Evolutionary conservation across 2,888 invertebrate genomes (phyloP), one percentile per base, ranked within the genome.

Genomic region (Calameuta filiformis): DNA sequence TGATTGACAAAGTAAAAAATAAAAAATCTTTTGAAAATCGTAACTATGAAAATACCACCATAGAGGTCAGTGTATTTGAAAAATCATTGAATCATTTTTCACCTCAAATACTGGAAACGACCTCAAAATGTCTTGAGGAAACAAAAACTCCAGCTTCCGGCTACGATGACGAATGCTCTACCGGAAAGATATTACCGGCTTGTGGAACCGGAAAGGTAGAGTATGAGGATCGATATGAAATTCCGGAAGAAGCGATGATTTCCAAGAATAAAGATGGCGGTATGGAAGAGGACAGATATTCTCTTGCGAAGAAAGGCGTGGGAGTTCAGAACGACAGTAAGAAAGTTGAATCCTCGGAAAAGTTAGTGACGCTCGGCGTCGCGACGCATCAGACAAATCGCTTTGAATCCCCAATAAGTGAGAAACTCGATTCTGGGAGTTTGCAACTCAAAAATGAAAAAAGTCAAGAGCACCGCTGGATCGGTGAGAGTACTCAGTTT

Each of bases 111-210:
- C 56, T 23, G 56, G 56, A 56, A 56, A 56, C 56, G 23, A 56
- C 56, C 56, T 56, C 23, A 23, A 56, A 56, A 23, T 56, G 9
- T 56, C 23, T 56, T 9, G 9, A 56, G 23, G 9, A 56, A 23
- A 56, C 56, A 56, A 56, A 56, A 56, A 56, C 40, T 15, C 6
- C 1, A 40, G 15, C 23, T 56, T 9, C 56, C 23, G 15, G 56
- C 23, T 2, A 9, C 56, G 56, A 56, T 23, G 23, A 56, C 56
- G 56, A 23, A 56, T 56, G 56, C 9, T 9, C 23, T 56, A 23
- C 56, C 33, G 71, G 71, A 71, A 71, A 71, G 34, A 71, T 71
- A 71, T 71, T 71, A 71, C 71, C 71, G 31, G 33, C 71, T 30
- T 71, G 71, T 34, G 71, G 71, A 34, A 71, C 31, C 31, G 31